Conservation (phyloP, 2,113 vertebrate species). For the Stercorarius parasiticus region DNA sequence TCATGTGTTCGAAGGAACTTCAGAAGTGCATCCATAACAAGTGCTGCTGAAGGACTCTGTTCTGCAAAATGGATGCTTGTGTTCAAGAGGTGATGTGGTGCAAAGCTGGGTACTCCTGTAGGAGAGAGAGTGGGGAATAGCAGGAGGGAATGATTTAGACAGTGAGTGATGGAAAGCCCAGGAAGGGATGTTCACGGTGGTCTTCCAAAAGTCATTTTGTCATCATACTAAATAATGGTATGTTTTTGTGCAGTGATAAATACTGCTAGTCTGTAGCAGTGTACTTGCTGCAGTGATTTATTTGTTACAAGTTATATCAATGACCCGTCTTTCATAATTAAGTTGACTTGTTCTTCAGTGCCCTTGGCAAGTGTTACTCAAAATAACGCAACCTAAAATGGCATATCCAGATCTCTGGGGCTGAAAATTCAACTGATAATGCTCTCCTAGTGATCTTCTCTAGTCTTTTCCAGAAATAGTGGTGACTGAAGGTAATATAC, state of each 20-base stretch:
- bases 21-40: background rate
- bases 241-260: background rate
- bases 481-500: background rate
- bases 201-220: background rate
- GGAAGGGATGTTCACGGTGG: background rate
- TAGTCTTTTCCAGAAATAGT: background rate
- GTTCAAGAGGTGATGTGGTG: background rate
- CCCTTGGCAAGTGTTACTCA: background rate
- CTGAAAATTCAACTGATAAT: background rate
- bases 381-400: background rate
- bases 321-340: background rate
- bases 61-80: background rate
- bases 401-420: background rate
- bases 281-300: background rate
- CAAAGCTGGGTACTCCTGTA: background rate
- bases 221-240: background rate
- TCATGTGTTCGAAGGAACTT: background rate
- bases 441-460: background rate
- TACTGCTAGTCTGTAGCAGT: background rate
- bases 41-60: background rate
- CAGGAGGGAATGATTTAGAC: background rate
- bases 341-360: background rate
- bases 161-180: background rate
- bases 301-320: background rate
- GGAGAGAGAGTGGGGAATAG: rapidly evolving